Evolutionary conservation across 2,113 vertebrate genomes (phyloP), one percentile per base, ranked within the genome.

Genomic region (Ophiodon elongatus): DNA sequence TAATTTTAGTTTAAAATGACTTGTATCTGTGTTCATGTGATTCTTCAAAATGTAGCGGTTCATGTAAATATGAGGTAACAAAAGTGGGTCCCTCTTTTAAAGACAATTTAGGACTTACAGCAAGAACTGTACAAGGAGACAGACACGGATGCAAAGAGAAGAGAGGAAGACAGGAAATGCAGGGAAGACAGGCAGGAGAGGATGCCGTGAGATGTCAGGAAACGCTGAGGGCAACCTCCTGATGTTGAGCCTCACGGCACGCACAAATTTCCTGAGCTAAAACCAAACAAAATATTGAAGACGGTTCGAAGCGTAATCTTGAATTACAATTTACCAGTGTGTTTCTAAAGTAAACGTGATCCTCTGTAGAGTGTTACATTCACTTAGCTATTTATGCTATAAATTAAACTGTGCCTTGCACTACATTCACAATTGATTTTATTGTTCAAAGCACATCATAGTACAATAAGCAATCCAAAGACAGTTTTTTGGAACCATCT

Each of bases 171-270:
- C 50, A 79, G 83, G 83, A 88, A 85, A 86, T 35, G 73, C 25
- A 73, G 29, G 80, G 74, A 65, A 39, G 47, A 63, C 65, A 72
- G 63, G 56, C 71, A 81, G 59, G 19, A 77, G 41, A 85, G 76
- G 84, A 86, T 84, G 82, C 52, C n/a, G 43, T 82, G 73, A 84
- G 77, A 81, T 69, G 67, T 85, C 89, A 90, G 88, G 88, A 89
- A 87, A 80, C 4, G 71, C 88, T 80, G 0, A 59, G 23, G 76
- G 89, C 80, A 43, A 56, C 62, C 56, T 79, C 73, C 79, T 86
- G 75, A 82, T 87, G 83, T 83, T 73, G 23, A 64, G 75, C 76
- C 79, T 60, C 14, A 69, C 64, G 79, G 63, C 70, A 50, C 13
- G 15, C 35, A 29, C 5, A 33, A 8, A 69, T 73, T 76, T 69